These are phyloP conservation scores for Drymodes brunneopygia DNA, from an alignment of 2,113 vertebrate genomes.

Conservation along the genomic window DNA sequence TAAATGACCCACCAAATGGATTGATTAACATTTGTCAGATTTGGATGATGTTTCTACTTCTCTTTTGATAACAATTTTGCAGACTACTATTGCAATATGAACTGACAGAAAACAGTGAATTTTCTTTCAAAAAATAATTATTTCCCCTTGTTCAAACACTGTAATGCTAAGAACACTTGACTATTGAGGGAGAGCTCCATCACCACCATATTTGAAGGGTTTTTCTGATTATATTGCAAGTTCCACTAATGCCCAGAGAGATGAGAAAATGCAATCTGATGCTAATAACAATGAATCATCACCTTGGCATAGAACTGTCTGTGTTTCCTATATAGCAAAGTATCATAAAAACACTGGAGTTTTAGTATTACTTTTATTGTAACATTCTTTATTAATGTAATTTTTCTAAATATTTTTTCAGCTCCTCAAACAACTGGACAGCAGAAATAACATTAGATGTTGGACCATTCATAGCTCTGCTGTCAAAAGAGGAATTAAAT, in stretches of 20 bases:
- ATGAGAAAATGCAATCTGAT: neutral
- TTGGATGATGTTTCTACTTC: neutral
- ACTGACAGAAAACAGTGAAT: neutral
- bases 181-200: neutral
- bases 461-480: slow-evolving; percentile 67
- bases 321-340: neutral
- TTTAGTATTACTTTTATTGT: neutral
- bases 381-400: neutral
- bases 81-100: neutral
- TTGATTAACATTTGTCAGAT: neutral
- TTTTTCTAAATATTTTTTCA: slow-evolving; percentile 12
- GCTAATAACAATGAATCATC: neutral
- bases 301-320: neutral
- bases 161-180: neutral
- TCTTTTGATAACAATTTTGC: neutral
- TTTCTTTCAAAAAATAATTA: neutral
- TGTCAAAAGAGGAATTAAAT: slow-evolving; percentile 70
- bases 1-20: neutral
- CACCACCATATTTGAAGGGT: neutral
- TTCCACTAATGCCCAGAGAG: neutral
- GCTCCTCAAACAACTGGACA: slow-evolving; percentile 69
- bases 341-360: neutral
- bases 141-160: neutral
- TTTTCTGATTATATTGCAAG: neutral
- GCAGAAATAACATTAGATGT: slow-evolving; percentile 70